Evolutionary conservation across 2,797 vertebrate genomes (phyloP).

Genomic region (Peromyscus eremicus): DNA sequence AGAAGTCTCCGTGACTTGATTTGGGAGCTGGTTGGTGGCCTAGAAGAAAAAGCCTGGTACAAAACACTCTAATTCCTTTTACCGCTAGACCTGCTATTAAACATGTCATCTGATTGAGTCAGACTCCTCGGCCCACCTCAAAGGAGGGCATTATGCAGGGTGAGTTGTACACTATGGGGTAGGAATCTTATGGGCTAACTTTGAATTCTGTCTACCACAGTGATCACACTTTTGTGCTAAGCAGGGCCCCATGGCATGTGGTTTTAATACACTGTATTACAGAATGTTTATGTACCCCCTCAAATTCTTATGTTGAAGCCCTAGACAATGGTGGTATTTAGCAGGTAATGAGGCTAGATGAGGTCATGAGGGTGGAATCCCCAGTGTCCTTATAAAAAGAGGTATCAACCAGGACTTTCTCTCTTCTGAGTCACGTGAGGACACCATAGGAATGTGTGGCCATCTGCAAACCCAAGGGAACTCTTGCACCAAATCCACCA

Average conservation of each 20-base stretch:
- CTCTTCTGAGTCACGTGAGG: background rate
- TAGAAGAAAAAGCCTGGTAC: too few species aligned
- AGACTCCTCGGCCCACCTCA: background rate
- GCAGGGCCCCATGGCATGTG: background rate
- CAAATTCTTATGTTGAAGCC: background rate
- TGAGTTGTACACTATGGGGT: accelerated
- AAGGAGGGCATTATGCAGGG: background rate
- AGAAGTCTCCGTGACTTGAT: too few species aligned
- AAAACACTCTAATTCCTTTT: background rate
- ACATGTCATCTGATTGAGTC: background rate
- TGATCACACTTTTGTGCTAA: background rate
- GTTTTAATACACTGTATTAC: background rate
- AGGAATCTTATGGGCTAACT: background rate
- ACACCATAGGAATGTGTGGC: background rate
- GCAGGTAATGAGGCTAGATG: background rate
- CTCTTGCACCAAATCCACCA: background rate
- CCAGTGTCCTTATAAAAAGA: background rate
- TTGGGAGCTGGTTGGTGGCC: too few species aligned
- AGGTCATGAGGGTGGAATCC: background rate
- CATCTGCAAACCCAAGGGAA: background rate
- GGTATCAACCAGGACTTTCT: background rate
- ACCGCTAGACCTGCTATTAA: background rate
- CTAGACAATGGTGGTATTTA: background rate
- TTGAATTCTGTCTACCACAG: background rate
- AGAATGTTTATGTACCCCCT: background rate